phyloP scores from a whole-genome alignment of 2,797 vertebrate genomes.

The Amblyopsis hoosieri region DNA sequence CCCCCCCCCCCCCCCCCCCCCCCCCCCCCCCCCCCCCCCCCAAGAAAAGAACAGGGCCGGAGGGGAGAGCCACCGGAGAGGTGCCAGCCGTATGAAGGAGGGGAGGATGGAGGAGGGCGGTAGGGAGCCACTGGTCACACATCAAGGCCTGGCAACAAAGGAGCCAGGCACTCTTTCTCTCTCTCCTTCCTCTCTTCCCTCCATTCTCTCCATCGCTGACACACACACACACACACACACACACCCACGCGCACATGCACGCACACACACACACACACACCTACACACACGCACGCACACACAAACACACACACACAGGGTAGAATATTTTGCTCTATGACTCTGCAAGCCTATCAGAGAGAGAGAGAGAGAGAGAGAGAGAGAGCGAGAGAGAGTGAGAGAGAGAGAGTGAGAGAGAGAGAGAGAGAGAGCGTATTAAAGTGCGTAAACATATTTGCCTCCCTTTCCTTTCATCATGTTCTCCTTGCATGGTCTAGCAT shows the following conservation, averaged over 20 bases:
- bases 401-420: not conserved
- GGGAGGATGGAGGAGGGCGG: slow-evolving; percentile 73
- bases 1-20: too few species aligned
- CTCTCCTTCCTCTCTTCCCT: slow-evolving; percentile 53
- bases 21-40: too few species aligned
- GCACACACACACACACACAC: too few species aligned
- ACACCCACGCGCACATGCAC: too few species aligned
- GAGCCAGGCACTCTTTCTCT: slow-evolving; percentile 85
- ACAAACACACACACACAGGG: too few species aligned
- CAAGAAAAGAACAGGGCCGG: slow-evolving; percentile 15
- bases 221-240: slow-evolving; percentile 33
- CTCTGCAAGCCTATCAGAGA: slow-evolving; percentile 17
- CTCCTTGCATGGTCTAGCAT: too few species aligned
- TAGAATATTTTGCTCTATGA: too few species aligned
- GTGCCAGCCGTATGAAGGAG: slow-evolving; percentile 30
- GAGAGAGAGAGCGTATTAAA: not conserved
- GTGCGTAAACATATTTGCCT: not conserved
- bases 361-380: slow-evolving; percentile 9
- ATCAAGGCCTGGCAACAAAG: slow-evolving; percentile 99
- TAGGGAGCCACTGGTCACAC: slow-evolving; percentile 92
- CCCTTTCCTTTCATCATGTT: not conserved
- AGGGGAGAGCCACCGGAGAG: not conserved
- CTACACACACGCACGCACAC: too few species aligned
- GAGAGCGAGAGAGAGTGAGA: slow-evolving; percentile 4
- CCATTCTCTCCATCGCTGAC: slow-evolving; percentile 40